Conservation (phyloP, 2,113 vertebrate genomes). For the Cryptomyrus ogoouensis region DNA sequence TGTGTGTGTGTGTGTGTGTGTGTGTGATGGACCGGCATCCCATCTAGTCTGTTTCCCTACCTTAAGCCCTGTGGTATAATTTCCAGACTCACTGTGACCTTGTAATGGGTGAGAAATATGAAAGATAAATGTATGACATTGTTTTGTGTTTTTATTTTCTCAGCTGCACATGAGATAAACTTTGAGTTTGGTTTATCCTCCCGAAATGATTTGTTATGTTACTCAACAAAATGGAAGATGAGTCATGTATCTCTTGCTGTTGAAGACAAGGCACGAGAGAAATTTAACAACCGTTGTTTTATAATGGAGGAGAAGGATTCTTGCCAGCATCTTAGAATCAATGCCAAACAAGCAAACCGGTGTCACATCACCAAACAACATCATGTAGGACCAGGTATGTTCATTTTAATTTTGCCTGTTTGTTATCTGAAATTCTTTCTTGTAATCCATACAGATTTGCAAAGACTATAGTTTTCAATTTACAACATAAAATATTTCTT, state of each 20-base stretch:
- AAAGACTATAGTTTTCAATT: no score
- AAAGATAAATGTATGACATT: not conserved
- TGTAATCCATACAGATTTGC: not conserved
- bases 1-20: no score
- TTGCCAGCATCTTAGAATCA: slow-evolving; percentile 23
- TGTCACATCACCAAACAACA: fast-evolving
- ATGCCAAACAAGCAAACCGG: not conserved
- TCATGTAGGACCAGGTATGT: slow-evolving; percentile 36
- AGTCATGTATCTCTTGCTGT: not conserved
- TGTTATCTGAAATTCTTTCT: not conserved
- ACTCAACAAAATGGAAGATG: not conserved
- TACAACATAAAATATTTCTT: no score
- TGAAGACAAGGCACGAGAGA: no score
- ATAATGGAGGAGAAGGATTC: not conserved
- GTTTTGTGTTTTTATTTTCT: slow-evolving; percentile 24
- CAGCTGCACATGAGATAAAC: not conserved
- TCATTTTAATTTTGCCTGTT: not conserved
- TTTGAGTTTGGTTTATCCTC: fast-evolving
- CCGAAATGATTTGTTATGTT: not conserved
- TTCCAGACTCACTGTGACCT: not conserved
- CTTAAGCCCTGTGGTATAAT: no score
- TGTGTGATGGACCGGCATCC: no score
- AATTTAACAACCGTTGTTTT: no score
- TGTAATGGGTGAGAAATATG: not conserved
- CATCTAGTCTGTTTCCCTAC: no score